phyloP scores from a whole-genome alignment of 2,113 vertebrate species.

The Notarius lentiginosus region DNA sequence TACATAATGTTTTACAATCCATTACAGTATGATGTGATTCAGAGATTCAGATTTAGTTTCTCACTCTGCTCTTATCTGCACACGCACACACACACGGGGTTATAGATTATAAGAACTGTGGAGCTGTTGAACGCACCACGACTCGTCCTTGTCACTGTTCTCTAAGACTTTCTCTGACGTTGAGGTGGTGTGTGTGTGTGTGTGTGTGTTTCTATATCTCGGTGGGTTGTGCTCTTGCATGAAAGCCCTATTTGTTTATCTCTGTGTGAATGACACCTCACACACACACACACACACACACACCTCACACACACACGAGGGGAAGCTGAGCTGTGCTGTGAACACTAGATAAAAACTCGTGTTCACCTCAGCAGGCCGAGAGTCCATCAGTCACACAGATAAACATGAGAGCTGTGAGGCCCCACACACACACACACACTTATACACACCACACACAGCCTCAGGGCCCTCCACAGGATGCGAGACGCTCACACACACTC shows the following conservation, averaged over 20 bases:
- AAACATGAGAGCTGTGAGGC: conserved; percentile 15
- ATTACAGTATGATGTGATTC: not conserved
- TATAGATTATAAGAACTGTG: not conserved
- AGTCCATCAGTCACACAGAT: conserved; percentile 20
- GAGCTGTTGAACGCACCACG: not conserved
- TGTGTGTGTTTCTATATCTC: not conserved
- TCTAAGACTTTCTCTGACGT: not conserved
- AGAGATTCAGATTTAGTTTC: not conserved
- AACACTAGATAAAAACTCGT: conserved; percentile 21
- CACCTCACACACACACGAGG: not conserved
- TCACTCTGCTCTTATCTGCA: not conserved
- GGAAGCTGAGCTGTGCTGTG: conserved; percentile 15
- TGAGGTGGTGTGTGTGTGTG: conserved; percentile 7
- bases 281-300: not conserved
- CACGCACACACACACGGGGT: not conserved
- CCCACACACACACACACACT: not conserved
- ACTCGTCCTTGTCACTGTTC: not conserved
- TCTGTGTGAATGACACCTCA: conserved; percentile 11
- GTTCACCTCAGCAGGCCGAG: conserved; percentile 16
- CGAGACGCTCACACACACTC: not conserved
- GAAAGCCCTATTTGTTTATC: conserved; percentile 11
- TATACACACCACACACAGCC: not conserved
- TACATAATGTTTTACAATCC: not conserved
- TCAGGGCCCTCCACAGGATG: conserved; percentile 26
- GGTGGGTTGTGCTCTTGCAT: not conserved